These are phyloP conservation scores for Acanthisitta chloris DNA, from an alignment of 2,113 vertebrate genomes.

Conservation along the genomic window DNA sequence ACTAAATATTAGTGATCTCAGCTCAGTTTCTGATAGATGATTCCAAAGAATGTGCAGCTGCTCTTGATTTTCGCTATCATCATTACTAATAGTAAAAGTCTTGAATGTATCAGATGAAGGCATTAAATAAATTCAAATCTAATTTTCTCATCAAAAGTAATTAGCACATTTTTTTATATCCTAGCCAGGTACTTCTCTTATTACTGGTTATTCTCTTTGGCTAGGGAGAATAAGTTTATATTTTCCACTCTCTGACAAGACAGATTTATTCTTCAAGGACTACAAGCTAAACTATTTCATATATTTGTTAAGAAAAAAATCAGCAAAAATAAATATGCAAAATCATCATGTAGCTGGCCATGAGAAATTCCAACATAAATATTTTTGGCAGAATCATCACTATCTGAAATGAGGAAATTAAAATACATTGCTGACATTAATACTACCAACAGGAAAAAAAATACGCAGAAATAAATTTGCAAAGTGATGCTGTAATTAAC, in stretches of 20 bases:
- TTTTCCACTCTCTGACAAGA: background rate
- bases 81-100: background rate
- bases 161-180: background rate
- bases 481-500: background rate
- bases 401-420: background rate
- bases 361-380: background rate
- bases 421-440: background rate
- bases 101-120: background rate
- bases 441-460: background rate
- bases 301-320: background rate
- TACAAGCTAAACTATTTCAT: background rate
- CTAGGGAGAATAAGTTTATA: background rate
- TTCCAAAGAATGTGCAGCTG: background rate
- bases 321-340: background rate
- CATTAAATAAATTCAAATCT: conserved; percentile 26
- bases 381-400: background rate
- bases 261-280: background rate
- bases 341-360: background rate
- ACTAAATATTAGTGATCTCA: background rate
- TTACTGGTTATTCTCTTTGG: background rate
- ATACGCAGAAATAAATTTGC: background rate
- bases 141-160: conserved; percentile 21
- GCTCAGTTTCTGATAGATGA: background rate
- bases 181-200: conserved; percentile 7
- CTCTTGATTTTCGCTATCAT: background rate